Evolutionary conservation across 2,888 invertebrate species (phyloP).

Genomic region (Andrena bicolor): DNA sequence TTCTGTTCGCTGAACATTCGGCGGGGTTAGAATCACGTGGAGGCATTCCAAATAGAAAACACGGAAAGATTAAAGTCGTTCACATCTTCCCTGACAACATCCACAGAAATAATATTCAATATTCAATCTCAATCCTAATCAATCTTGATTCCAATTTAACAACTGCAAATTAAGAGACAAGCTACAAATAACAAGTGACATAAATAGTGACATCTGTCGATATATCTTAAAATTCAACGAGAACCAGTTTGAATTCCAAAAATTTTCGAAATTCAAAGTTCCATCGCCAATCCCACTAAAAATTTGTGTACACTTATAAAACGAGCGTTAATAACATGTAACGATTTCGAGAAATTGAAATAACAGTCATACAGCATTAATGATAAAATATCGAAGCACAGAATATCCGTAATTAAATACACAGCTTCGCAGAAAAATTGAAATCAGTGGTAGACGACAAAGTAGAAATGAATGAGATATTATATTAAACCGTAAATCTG

Average conservation of each 20-base stretch:
- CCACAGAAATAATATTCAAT: background rate
- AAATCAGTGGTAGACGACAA: background rate
- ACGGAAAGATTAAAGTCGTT: background rate
- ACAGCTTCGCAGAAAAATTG: background rate
- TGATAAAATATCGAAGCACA: background rate
- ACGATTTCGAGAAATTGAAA: background rate
- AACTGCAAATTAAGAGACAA: no score
- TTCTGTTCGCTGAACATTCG: background rate
- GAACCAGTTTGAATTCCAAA: no score
- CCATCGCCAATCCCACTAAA: no score
- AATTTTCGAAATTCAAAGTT: no score
- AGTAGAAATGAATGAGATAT: background rate
- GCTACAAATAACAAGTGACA: no score
- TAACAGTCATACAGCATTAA: background rate
- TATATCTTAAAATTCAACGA: no score
- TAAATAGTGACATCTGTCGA: no score
- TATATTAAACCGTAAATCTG: background rate
- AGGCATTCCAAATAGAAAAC: background rate
- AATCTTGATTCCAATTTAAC: no score
- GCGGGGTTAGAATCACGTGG: background rate
- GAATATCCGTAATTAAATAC: background rate
- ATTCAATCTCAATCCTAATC: background rate
- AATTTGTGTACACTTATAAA: background rate
- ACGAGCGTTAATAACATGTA: background rate
- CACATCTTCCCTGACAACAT: background rate